Percentiles rank a stretch among this genome's conserved stretches.
phyloP scores from a whole-genome alignment of 1,140 invertebrate genomes.

The Chrysoperla carnea region DNA sequence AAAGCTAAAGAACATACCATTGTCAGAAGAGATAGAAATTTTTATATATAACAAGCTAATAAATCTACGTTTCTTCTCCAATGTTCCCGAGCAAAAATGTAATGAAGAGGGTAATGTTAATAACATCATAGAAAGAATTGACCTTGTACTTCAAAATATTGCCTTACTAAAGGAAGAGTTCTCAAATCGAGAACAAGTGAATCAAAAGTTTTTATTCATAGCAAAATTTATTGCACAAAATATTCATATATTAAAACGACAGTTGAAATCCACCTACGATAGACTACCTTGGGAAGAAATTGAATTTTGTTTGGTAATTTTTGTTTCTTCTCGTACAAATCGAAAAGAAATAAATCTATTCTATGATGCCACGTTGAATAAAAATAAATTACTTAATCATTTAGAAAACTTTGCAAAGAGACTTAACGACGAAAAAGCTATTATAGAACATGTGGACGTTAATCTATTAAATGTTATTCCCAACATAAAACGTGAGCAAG shows the following conservation, averaged over 20 bases:
- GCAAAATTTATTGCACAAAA: constrained; percentile 2
- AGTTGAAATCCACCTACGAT: constrained; percentile 7
- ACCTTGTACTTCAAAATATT: too few species aligned
- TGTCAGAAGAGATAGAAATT: too few species aligned
- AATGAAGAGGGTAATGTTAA: too few species aligned
- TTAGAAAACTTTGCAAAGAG: constrained; percentile 4
- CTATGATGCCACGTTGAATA: constrained; percentile 4
- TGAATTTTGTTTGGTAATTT: constrained; percentile 9
- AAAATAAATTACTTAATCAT: constrained; percentile 3
- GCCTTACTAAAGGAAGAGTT: too few species aligned
- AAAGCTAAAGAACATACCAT: too few species aligned
- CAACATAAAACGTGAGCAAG: constrained; percentile 2
- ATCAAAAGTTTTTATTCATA: too few species aligned
- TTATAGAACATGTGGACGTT: not conserved
- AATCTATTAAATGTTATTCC: not conserved
- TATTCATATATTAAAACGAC: constrained; percentile 7
- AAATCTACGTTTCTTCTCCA: too few species aligned
- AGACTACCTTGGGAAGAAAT: constrained; percentile 10
- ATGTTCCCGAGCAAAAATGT: too few species aligned
- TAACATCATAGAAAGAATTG: too few species aligned
- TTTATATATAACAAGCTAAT: too few species aligned
- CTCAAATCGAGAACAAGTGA: too few species aligned
- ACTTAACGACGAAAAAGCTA: not conserved
- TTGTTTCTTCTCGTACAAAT: constrained; percentile 5
- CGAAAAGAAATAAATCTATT: constrained; percentile 7